Percentiles rank a stretch among this genome's conserved stretches.
Conservation (phyloP, 2,797 vertebrate species). For the Poecilia wingei region DNA sequence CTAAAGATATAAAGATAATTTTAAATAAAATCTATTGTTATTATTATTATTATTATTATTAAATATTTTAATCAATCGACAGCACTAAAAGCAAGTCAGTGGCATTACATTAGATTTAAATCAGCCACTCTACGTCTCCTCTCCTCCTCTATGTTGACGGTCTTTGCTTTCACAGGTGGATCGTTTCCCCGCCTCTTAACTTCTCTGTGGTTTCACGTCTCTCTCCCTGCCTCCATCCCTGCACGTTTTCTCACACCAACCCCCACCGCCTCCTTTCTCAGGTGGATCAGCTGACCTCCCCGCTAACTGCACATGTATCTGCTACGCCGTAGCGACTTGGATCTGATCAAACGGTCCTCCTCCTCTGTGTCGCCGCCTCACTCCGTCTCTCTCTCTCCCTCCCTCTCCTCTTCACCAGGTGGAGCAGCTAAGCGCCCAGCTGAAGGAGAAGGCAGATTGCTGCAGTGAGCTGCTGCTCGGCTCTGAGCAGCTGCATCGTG, state of each 20-base stretch:
- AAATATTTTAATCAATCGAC: too few species aligned
- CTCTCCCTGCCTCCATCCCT: conserved; percentile 41
- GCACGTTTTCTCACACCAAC: conserved; percentile 45
- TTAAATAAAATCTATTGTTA: too few species aligned
- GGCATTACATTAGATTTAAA: not conserved
- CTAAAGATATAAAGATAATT: too few species aligned
- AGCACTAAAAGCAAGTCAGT: not conserved
- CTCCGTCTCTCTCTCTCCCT: conserved; percentile 1
- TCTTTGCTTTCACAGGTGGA: conserved; percentile 68
- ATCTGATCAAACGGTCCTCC: conserved; percentile 41
- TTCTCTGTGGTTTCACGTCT: conserved; percentile 23
- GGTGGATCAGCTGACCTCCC: conserved; percentile 79
- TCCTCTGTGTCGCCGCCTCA: conserved; percentile 14
- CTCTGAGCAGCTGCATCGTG: conserved; percentile 92
- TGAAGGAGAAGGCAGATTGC: conserved; percentile 96
- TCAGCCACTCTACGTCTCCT: not conserved
- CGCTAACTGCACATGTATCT: conserved; percentile 67
- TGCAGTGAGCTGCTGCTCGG: conserved; percentile 94
- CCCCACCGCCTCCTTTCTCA: conserved; percentile 73
- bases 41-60: too few species aligned
- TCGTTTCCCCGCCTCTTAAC: conserved; percentile 49
- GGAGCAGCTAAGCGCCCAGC: conserved; percentile 89
- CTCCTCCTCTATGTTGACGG: conserved; percentile 36
- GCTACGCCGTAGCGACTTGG: conserved; percentile 58
- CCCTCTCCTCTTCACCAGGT: conserved; percentile 79